Percentiles rank a stretch among this genome's conserved stretches.
phyloP scores from a whole-genome alignment of 2,888 invertebrate species.

The Sphinx pinastri region DNA sequence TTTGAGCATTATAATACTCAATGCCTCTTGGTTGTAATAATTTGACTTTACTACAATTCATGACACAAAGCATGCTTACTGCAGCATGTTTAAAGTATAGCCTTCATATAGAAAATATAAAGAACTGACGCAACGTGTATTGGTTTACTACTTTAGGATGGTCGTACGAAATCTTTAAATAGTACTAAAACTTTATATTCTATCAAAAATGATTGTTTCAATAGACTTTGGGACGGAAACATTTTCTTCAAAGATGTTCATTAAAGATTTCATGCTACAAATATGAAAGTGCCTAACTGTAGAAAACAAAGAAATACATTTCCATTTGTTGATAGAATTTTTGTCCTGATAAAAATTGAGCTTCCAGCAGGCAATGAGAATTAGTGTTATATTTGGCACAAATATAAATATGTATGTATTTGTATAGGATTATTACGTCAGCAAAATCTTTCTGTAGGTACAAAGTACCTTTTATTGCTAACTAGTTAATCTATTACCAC shows the following conservation, averaged over 20 bases:
- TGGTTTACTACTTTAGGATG: slow-evolving; percentile 49
- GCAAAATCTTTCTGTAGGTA: background rate
- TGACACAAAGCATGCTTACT: slow-evolving; percentile 57
- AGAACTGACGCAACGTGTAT: slow-evolving; percentile 52
- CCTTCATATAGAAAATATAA: slow-evolving; percentile 42
- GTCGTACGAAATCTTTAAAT: slow-evolving; percentile 32
- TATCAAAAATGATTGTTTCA: slow-evolving; percentile 68
- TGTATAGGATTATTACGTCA: background rate
- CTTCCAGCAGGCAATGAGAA: slow-evolving; percentile 39
- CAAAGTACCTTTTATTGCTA: background rate
- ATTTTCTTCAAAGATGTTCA: slow-evolving; percentile 55
- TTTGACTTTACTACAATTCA: slow-evolving; percentile 57
- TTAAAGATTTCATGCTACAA: background rate
- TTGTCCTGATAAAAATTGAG: slow-evolving; percentile 35
- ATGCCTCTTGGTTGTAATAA: slow-evolving; percentile 51
- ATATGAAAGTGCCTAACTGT: background rate
- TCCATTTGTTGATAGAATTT: background rate
- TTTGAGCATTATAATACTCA: slow-evolving; percentile 60
- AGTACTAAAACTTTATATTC: slow-evolving; percentile 53
- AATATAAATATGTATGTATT: background rate
- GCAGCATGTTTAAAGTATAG: slow-evolving; percentile 37
- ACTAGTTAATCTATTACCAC: slow-evolving; percentile 5
- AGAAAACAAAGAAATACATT: background rate
- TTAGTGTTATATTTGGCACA: slow-evolving; percentile 39
- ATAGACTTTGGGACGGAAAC: slow-evolving; percentile 82